Percentiles rank a stretch among this genome's conserved stretches.
Evolutionary conservation across 92 coral and sea anemone species (phyloP).

Genomic region (Metridium senile): DNA sequence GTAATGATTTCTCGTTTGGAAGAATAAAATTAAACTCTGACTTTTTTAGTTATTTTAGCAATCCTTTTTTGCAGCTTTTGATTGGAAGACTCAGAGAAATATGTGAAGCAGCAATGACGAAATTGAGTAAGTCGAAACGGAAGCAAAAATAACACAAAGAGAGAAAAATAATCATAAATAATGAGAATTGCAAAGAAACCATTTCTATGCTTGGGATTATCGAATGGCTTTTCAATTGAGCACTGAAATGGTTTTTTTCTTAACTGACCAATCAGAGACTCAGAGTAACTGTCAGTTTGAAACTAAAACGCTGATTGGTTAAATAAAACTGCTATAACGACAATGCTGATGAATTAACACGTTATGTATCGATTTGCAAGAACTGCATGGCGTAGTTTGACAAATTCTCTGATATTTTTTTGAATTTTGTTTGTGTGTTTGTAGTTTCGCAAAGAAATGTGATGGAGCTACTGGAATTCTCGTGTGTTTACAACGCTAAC

Average conservation of each 20-base stretch:
- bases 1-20: constrained; percentile 16
- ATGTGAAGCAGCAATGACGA: constrained; percentile 82
- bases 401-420: too few species aligned
- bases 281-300: neutral
- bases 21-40: neutral
- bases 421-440: too few species aligned
- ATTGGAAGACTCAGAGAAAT: constrained; percentile 74
- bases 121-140: constrained; percentile 50
- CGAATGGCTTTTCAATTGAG: neutral
- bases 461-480: constrained; percentile 79
- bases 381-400: too few species aligned
- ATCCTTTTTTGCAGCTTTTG: constrained; percentile 67
- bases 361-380: too few species aligned
- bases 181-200: neutral
- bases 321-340: too few species aligned
- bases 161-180: neutral
- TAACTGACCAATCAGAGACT: neutral
- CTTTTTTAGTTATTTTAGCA: neutral
- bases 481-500: constrained; percentile 80
- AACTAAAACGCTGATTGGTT: neutral
- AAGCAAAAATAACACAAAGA: neutral
- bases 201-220: neutral
- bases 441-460: constrained; percentile 81
- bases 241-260: neutral
- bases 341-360: neutral